These are phyloP conservation scores for Cyphomyrmex costatus DNA, from an alignment of 1,140 invertebrate genomes.

Conservation along the genomic window DNA sequence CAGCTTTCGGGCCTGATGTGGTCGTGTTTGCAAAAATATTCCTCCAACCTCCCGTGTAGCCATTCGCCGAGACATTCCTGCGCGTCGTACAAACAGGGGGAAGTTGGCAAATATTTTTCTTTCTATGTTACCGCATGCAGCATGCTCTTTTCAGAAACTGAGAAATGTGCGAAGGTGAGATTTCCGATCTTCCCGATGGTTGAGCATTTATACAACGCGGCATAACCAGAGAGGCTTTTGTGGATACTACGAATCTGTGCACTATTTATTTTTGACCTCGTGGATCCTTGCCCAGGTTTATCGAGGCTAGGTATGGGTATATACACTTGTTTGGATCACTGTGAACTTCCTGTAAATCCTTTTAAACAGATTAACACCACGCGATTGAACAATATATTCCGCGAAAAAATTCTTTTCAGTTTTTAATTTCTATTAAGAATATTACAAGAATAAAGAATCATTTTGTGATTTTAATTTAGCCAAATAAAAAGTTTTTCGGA, in stretches of 20 bases:
- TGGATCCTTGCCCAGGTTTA: constrained; percentile 54
- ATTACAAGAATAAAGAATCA: constrained; percentile 4
- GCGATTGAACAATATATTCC: neutral
- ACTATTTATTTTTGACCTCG: constrained; percentile 79
- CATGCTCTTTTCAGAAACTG: constrained; percentile 67
- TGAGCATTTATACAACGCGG: constrained; percentile 38
- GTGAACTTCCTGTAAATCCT: constrained; percentile 22
- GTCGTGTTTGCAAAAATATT: constrained; percentile 57
- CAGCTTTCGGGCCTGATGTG: neutral
- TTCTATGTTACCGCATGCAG: constrained; percentile 29
- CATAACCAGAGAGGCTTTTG: constrained; percentile 63
- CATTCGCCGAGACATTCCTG: constrained; percentile 70
- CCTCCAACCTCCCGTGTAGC: constrained; percentile 48
- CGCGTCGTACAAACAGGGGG: constrained; percentile 57
- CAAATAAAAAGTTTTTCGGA: neutral
- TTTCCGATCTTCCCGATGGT: constrained; percentile 43
- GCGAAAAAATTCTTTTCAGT: neutral
- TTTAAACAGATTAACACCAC: neutral
- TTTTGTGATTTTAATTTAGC: neutral
- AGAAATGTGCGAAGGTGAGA: constrained; percentile 65
- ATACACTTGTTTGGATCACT: neutral
- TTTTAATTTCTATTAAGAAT: neutral
- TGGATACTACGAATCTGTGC: constrained; percentile 62
- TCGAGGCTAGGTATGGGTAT: constrained; percentile 60
- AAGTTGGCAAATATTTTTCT: constrained; percentile 75